phyloP scores from a whole-genome alignment of 2,797 vertebrate genomes.

The Platyrinchus mystaceus region DNA sequence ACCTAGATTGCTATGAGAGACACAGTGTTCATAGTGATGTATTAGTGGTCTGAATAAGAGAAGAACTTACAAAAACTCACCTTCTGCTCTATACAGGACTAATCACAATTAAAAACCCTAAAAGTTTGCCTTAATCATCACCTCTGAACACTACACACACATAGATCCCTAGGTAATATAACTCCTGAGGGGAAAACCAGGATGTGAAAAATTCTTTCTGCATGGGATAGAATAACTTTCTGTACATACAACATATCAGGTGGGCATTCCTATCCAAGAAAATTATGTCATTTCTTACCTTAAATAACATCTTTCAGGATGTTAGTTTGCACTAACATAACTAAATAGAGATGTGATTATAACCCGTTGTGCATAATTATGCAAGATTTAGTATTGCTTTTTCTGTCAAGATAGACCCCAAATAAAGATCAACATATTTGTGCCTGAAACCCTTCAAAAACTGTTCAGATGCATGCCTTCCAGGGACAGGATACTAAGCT shows the following conservation, averaged over 20 bases:
- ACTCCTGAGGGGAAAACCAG: background rate
- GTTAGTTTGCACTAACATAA: background rate
- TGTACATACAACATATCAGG: background rate
- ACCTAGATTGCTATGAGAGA: background rate
- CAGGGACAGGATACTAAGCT: background rate
- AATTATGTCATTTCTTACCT: background rate
- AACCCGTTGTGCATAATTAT: background rate
- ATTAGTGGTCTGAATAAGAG: background rate
- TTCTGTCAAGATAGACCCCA: background rate
- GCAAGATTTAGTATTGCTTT: background rate
- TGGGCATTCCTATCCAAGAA: background rate
- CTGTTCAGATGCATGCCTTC: background rate
- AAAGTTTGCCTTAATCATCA: background rate
- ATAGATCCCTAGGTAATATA: background rate
- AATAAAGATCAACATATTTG: background rate
- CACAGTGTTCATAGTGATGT: background rate
- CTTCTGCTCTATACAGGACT: background rate
- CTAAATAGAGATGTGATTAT: background rate
- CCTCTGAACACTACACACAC: background rate
- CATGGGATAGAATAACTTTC: background rate
- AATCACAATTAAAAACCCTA: background rate
- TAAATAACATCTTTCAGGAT: background rate
- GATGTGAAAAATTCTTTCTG: background rate
- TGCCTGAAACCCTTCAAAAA: background rate
- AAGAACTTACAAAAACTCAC: background rate